Base-by-base conservation (phyloP, 2,888 invertebrate species). In the Drosophila neotestacea region DNA sequence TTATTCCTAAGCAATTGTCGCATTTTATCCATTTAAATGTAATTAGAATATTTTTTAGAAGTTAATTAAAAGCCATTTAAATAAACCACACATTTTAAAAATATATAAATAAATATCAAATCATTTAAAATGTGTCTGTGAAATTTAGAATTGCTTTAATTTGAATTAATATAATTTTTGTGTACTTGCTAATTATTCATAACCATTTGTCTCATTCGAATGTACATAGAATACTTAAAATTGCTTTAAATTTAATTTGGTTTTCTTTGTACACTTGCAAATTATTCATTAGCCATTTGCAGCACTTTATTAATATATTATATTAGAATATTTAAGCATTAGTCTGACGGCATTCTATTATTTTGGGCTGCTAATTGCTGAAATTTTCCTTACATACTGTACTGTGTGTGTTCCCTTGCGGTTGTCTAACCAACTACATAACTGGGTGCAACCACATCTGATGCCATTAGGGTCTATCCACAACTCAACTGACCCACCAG, bases 361-460 rank as follows among this genome's bases (percentile, higher is more conserved):
- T 51, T n/a, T 51, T 51, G 27, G 38, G 11, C 36, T 27, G 16
- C 52, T 38, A 61, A 41, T 36, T 46, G 32, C 36, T n/a, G 44
- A 34, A 36, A 27, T 16, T 10, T 44, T 36, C 6, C 6, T 22
- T 32, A 42, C 28, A 11, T 55, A 9, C 11, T 41, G 32, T 32
- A 7, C 2, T 32, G 32, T 48, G 41, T 50, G 46, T 22, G 10
- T 34, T 39, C 10, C 39, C 13, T 50, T 75, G 70, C 27, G 56
- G 72, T 48, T 62, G 42, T 7, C 34, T 16, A 48, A 52, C 56
- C 72, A 42, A 54, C 48, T 72, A 48, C 55, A 63, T 44, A 46
- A 32, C 47, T n/a, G 41, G 39, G 30, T 34, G 36, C 10, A 30
- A 44, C 16, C 56, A 62, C 32, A 50, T 6, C 58, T 63, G 22